Evolutionary conservation across 1,140 invertebrate genomes (phyloP), one percentile per base, ranked within the genome.

Genomic region (Magallana angulata): DNA sequence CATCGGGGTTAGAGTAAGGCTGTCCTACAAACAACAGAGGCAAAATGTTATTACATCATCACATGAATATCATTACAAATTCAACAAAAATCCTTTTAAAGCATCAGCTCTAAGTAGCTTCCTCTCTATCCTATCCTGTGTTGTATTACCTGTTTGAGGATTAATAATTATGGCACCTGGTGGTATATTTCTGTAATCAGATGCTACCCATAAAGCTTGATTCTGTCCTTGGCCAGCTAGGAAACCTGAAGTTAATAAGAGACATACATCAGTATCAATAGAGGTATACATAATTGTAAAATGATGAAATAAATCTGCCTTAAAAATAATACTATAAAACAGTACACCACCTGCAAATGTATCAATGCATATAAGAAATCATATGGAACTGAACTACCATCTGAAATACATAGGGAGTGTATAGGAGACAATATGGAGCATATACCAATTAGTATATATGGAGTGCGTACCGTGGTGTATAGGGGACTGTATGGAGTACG

Each of bases 121-220:
- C n/a, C 68, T 11, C 48, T 16, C 0, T 24, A 36, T 59, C 9
- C 5, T 81, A 58, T 36, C 18, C 12, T 57, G 16, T 12, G 4
- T 36, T 24, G 59, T 84, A 59, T 68, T 84, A 96, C 96, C 94
- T 97, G 93, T 91, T 64, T 93, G 97, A 56, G 97, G 97, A 94
- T 98, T 97, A 92, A 98, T 97, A 88, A 98, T 97, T 88, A 98
- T 95, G 91, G 97, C 97, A 80, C 98, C 98, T 85, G 96, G 95
- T 84, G 97, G 97, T 60, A 98, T 97, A 87, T 96, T 96, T 30
- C 97, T 96, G 92, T 98, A 96, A 95, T 97, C 97, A 62, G 97
- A 97, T 9, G 98, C 97, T 71, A 97, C 97, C 97, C 86, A 87
- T 24, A 89, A 90, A 14, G 90, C 88, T 48, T 91, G 89, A 71